A percentile compares a stretch with the other conserved stretches of the same genome.
These are phyloP conservation scores for Endotricha flammealis DNA, from an alignment of 2,888 invertebrate genomes.

Conservation along the genomic window DNA sequence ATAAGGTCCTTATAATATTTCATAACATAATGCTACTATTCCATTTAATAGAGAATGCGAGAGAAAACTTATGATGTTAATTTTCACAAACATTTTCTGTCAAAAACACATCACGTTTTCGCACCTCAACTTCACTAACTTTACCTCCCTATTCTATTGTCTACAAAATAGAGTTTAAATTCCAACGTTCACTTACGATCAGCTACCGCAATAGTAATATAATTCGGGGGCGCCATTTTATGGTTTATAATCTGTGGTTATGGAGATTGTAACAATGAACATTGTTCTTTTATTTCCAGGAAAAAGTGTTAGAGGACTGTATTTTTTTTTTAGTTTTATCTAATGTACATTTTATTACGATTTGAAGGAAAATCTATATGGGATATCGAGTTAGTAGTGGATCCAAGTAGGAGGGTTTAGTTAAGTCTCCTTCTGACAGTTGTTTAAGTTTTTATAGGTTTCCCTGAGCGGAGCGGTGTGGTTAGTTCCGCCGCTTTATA, in stretches of 20 bases:
- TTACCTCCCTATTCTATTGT: background rate
- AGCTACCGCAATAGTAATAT: background rate
- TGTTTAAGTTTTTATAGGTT: no score
- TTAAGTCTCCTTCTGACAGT: no score
- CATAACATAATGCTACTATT: no score
- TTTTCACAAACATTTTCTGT: conserved; percentile 1
- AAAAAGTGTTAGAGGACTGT: background rate
- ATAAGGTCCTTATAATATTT: no score
- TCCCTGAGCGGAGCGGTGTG: no score
- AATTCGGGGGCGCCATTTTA: conserved; percentile 6
- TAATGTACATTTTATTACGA: no score
- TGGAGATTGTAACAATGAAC: conserved; percentile 4
- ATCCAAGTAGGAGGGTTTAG: no score
- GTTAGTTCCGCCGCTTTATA: no score
- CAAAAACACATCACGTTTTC: conserved; percentile 3
- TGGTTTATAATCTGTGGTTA: conserved; percentile 10
- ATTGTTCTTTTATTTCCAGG: conserved; percentile 7
- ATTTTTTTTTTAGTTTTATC: no score
- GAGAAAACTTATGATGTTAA: background rate
- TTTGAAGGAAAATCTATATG: no score
- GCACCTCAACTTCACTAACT: background rate
- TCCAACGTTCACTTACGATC: background rate
- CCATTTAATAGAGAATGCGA: background rate
- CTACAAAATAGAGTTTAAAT: background rate
- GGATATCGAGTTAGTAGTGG: no score